Percentiles rank a stretch among this genome's conserved stretches.
Conservation (phyloP, 2,888 invertebrate species). For the Pasiphila rectangulata region DNA sequence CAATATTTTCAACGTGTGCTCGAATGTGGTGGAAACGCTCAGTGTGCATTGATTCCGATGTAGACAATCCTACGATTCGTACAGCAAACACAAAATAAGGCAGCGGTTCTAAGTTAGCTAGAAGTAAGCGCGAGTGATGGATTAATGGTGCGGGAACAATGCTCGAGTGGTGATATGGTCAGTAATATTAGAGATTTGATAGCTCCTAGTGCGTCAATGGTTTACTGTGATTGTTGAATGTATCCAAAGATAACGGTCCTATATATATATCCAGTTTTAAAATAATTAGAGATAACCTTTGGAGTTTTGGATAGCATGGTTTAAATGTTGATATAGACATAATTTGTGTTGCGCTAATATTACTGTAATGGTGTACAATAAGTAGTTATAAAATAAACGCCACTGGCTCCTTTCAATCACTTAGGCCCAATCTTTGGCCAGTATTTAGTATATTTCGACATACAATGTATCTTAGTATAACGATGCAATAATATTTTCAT, state of each 20-base stretch:
- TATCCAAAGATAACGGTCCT: constrained; percentile 22
- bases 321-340: constrained; percentile 3
- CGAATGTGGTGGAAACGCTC: too few species aligned
- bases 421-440: not conserved
- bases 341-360: constrained; percentile 9
- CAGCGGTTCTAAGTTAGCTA: not conserved
- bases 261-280: constrained; percentile 12
- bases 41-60: too few species aligned
- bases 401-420: not conserved
- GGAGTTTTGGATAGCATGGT: constrained; percentile 1
- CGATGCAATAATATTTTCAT: too few species aligned
- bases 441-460: not conserved
- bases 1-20: too few species aligned
- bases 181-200: constrained; percentile 2
- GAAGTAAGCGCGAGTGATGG: not conserved
- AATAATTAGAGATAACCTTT: not conserved
- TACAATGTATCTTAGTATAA: too few species aligned
- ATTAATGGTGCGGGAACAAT: constrained; percentile 18
- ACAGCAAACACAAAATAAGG: too few species aligned
- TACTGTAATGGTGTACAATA: constrained; percentile 22
- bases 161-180: constrained; percentile 4
- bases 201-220: constrained; percentile 14
- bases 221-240: constrained; percentile 21
- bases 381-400: too few species aligned
- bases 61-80: too few species aligned